Percentiles rank a stretch among this genome's conserved stretches.
These are phyloP conservation scores for Pica pica DNA, from an alignment of 2,113 vertebrate genomes.

Conservation along the genomic window DNA sequence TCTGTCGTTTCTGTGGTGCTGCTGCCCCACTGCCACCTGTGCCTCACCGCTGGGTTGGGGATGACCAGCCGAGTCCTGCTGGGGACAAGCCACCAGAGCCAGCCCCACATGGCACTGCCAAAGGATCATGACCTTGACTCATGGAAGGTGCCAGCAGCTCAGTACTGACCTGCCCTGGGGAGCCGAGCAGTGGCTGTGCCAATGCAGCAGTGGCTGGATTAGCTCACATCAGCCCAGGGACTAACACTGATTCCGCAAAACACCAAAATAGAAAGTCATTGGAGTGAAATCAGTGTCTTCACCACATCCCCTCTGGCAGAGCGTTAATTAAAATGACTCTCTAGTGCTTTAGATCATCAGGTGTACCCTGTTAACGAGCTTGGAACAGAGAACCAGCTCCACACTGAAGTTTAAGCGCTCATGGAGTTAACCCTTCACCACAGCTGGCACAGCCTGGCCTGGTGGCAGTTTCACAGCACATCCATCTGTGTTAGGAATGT, in stretches of 20 bases:
- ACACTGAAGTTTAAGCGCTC: not conserved
- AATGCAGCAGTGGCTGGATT: not conserved
- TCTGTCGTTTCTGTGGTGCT: fast-evolving
- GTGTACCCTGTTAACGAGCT: slow-evolving; percentile 54
- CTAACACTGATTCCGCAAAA: not conserved
- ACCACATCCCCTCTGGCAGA: slow-evolving; percentile 57
- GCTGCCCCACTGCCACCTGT: fast-evolving
- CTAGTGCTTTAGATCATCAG: slow-evolving; percentile 60
- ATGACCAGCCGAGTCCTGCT: not conserved
- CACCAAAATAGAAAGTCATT: slow-evolving; percentile 50
- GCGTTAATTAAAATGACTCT: slow-evolving; percentile 59
- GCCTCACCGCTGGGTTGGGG: fast-evolving
- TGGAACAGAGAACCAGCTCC: slow-evolving; percentile 22
- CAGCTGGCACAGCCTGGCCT: not conserved
- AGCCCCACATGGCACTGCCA: not conserved
- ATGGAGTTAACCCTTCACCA: slow-evolving; percentile 48
- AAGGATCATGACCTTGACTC: fast-evolving
- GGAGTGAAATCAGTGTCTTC: slow-evolving; percentile 59
- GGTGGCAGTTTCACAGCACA: not conserved
- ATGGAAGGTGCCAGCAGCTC: not conserved
- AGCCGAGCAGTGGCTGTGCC: not conserved
- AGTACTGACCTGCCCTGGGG: not conserved
- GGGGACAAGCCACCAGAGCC: fast-evolving
- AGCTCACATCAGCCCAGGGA: not conserved
- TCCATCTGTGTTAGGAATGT: not conserved